Conservation (phyloP, 2,113 vertebrate genomes). For the Gymnarchus niloticus region DNA sequence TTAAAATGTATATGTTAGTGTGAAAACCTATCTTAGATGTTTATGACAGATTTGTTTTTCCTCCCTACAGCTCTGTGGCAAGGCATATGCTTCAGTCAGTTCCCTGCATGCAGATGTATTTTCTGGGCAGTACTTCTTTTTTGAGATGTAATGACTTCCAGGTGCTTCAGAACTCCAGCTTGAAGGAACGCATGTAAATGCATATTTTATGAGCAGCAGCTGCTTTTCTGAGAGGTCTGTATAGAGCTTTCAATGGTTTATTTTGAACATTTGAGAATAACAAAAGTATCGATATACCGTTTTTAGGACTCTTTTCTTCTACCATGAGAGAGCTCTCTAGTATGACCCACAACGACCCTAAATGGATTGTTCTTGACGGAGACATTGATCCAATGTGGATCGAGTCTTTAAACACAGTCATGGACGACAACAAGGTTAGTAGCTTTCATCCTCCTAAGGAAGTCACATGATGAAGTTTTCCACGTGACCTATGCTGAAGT, state of each 20-base stretch:
- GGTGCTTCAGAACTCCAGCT: neutral
- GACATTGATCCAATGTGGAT: conserved; percentile 68
- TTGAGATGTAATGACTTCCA: conserved; percentile 14
- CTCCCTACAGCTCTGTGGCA: neutral
- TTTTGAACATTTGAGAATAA: neutral
- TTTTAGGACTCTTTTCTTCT: conserved; percentile 63
- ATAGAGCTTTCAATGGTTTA: neutral
- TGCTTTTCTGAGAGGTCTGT: neutral
- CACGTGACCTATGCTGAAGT: neutral
- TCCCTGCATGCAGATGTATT: neutral
- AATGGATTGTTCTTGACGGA: conserved; percentile 69
- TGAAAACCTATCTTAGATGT: neutral
- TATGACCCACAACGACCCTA: conserved; percentile 50
- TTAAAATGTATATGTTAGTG: neutral
- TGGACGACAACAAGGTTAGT: conserved; percentile 67
- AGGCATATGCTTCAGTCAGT: neutral
- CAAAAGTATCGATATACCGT: neutral
- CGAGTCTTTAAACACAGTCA: conserved; percentile 68
- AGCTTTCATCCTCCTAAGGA: neutral
- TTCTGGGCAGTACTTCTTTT: conserved; percentile 11
- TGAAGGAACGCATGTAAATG: neutral
- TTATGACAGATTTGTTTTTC: neutral
- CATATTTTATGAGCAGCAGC: neutral
- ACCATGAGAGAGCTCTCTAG: conserved; percentile 64
- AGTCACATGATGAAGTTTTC: neutral